phyloP scores from a whole-genome alignment of 2,888 invertebrate species.

The Hetaerina titia region DNA sequence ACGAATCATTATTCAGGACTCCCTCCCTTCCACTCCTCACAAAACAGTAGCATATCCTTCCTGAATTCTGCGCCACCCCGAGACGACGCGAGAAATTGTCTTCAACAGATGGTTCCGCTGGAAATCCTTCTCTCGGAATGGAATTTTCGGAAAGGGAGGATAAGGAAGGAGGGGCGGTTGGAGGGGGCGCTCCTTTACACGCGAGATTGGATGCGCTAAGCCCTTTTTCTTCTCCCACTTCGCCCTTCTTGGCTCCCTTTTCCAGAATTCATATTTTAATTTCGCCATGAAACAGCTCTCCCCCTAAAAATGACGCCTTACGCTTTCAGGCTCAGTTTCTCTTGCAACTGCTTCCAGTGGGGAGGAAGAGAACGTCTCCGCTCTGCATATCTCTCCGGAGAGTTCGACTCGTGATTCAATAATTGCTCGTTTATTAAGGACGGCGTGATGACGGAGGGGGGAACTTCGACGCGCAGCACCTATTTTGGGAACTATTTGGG shows the following conservation, averaged over 20 bases:
- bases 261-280: conserved; percentile 19
- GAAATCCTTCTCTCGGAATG: not conserved
- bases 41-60: not conserved
- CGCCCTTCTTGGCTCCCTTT: not conserved
- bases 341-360: not conserved
- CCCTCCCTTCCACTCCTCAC: too few species aligned
- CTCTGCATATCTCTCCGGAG: not conserved
- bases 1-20: not conserved
- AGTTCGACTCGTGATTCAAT: too few species aligned
- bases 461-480: too few species aligned
- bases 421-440: too few species aligned
- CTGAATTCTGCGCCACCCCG: not conserved
- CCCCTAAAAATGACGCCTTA: not conserved
- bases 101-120: conserved; percentile 39
- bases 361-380: not conserved
- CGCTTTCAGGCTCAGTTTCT: not conserved
- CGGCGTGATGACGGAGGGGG: too few species aligned
- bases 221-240: not conserved
- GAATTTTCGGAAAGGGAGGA: not conserved
- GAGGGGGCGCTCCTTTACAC: not conserved
- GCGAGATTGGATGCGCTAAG: conserved; percentile 30
- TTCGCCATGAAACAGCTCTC: not conserved
- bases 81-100: conserved; percentile 35
- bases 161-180: not conserved
- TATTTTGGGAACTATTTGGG: too few species aligned